phyloP scores from a whole-genome alignment of 2,888 invertebrate species.

The Caradrina clavipalpis region DNA sequence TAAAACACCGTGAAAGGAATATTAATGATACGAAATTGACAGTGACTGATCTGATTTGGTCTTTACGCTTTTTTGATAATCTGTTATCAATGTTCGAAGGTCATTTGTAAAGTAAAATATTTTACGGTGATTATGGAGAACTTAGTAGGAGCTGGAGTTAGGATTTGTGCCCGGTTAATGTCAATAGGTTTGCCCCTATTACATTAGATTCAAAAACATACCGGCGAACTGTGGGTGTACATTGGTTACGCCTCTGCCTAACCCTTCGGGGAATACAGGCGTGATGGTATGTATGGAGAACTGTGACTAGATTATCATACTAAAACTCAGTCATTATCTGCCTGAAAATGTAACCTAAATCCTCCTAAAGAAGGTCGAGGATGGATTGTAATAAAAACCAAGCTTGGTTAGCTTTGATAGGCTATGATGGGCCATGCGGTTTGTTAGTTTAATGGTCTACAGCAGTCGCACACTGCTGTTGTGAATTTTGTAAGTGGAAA shows the following conservation, averaged over 20 bases:
- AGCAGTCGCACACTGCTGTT: not conserved
- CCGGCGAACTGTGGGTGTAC: too few species aligned
- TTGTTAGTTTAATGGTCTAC: conserved; percentile 8
- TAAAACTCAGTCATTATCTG: not conserved
- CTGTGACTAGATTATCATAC: not conserved
- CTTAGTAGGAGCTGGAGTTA: too few species aligned
- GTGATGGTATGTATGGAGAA: too few species aligned
- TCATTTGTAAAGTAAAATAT: not conserved
- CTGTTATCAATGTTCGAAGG: conserved; percentile 12
- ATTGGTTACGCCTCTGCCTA: too few species aligned
- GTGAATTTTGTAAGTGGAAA: not conserved
- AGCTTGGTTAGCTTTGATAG: conserved; percentile 16
- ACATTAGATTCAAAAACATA: too few species aligned
- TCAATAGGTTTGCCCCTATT: too few species aligned
- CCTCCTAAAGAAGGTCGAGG: conserved; percentile 7
- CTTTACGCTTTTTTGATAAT: conserved; percentile 3
- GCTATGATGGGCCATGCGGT: not conserved
- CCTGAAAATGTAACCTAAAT: conserved; percentile 1
- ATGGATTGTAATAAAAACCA: conserved; percentile 10
- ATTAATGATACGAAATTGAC: conserved; percentile 29
- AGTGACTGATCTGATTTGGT: conserved; percentile 26
- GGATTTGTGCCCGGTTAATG: too few species aligned
- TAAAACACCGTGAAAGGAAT: conserved; percentile 35
- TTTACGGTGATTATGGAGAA: not conserved
- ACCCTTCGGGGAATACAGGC: too few species aligned